Base-by-base conservation (phyloP, 30 jellyfish, hydroid and myxozoan genomes). In the Mastigias papua region DNA sequence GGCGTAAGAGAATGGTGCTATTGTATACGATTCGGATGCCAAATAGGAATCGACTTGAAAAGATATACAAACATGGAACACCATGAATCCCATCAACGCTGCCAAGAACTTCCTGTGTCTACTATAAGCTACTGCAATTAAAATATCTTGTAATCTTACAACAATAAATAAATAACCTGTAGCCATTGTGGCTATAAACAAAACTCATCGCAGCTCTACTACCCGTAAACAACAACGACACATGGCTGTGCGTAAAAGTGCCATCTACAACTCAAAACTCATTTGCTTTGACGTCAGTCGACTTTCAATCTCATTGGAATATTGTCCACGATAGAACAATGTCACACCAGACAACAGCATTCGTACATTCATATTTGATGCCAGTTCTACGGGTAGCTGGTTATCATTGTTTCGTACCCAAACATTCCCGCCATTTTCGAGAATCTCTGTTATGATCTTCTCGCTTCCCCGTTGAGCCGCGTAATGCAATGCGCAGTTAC, bases 391-490 rank as follows among this genome's bases (percentile, higher is more conserved):
- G 21, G 93, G 93, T 19, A 84, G 72, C 81, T 84, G 87, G 62
- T 84, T 84, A 0, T 46, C 33, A 25, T 35, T 54, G 65, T 84
- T 84, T 32, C 87, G 58, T 28, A 73, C 64, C 93, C 93, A 84
- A 4, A 84, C 93, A 54, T 78, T 84, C 25, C 93, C 93, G 25
- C 93, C 93, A 48, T 84, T 29, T 26, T 84, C 93, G 8, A 84
- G 67, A 16, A 84, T 84, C 61, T 84, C 86, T 28, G 76, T 84
- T 19, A 84, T 42, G 33, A 84, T 71, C 30, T 42, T 65, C 60
- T 84, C 93, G 66, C 83, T 71, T 26, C 93, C 93, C 63, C 86
- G 82, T 51, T 49, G 46, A 11, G 93, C 93, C n/a, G 93, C 93
- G 70, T 84, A 84, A 71, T 84, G 93, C 72, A 84, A 42, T 60